phyloP scores from a whole-genome alignment of 2,888 invertebrate species.

The Lithophane ornitopus region DNA sequence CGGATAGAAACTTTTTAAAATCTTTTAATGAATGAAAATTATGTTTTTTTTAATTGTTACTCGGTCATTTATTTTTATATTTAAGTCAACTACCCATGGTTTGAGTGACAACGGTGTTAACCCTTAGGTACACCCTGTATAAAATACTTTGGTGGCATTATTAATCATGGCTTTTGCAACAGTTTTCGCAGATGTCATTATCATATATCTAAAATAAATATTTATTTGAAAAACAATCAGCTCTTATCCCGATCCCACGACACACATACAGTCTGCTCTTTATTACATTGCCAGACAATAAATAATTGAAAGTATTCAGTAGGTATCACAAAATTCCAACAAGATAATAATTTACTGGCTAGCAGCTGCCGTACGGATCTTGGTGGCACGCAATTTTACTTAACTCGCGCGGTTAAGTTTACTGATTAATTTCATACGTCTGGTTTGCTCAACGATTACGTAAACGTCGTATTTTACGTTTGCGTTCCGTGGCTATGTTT shows the following conservation, averaged over 20 bases:
- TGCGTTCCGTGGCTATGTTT: constrained; percentile 16
- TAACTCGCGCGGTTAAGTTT: constrained; percentile 37
- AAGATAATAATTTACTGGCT: constrained; percentile 41
- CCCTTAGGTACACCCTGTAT: no score
- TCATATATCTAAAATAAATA: background rate
- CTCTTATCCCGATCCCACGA: background rate
- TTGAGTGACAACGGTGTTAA: no score
- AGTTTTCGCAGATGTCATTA: background rate
- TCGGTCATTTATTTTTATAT: no score
- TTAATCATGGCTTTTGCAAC: background rate
- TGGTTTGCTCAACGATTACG: constrained; percentile 29
- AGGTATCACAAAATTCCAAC: constrained; percentile 40
- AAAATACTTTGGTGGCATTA: background rate
- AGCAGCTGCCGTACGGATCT: constrained; percentile 47
- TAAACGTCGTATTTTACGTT: constrained; percentile 28
- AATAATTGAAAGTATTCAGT: constrained; percentile 40
- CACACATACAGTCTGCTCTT: constrained; percentile 13
- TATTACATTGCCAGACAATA: constrained; percentile 24
- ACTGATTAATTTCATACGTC: constrained; percentile 49
- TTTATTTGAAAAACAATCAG: constrained; percentile 14
- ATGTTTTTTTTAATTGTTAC: no score
- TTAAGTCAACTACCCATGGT: no score
- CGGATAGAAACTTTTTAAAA: no score
- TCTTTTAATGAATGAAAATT: no score
- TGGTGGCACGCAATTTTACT: constrained; percentile 52